phyloP scores from a whole-genome alignment of 2,888 invertebrate species.

The Erebia palarica region DNA sequence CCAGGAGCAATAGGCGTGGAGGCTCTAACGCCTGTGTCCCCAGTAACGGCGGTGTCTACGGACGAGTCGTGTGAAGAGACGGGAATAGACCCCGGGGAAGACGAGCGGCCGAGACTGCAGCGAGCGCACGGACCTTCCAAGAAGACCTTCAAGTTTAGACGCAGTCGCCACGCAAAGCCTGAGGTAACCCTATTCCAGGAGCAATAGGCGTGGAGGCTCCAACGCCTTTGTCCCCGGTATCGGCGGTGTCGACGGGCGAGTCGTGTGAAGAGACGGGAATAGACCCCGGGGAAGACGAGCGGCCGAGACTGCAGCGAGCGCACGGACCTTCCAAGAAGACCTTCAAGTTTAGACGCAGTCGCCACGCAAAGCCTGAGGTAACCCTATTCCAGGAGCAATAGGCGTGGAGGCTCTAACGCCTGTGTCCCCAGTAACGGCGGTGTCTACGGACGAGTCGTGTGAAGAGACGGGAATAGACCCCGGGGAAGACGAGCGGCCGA shows the following conservation, averaged over 20 bases:
- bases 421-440: too few relatives aligned
- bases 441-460: too few relatives aligned
- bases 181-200: slow-evolving; percentile 77
- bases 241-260: slow-evolving; percentile 48
- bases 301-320: too few relatives aligned
- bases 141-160: slow-evolving; percentile 94
- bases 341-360: too few relatives aligned
- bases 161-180: slow-evolving; percentile 87
- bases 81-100: slow-evolving; percentile 44
- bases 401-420: too few relatives aligned
- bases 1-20: too few relatives aligned
- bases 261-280: slow-evolving; percentile 42
- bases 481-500: too few relatives aligned
- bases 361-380: too few relatives aligned
- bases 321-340: too few relatives aligned
- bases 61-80: slow-evolving; percentile 45
- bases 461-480: too few relatives aligned
- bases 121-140: slow-evolving; percentile 96
- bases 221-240: slow-evolving; percentile 83
- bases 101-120: slow-evolving; percentile 88
- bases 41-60: slow-evolving; percentile 49
- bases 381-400: too few relatives aligned
- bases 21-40: slow-evolving; percentile 82
- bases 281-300: slow-evolving; percentile 48
- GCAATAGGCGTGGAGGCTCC: too few relatives aligned